phyloP scores from a whole-genome alignment of 2,888 invertebrate genomes.

The Spisula subtruncata region DNA sequence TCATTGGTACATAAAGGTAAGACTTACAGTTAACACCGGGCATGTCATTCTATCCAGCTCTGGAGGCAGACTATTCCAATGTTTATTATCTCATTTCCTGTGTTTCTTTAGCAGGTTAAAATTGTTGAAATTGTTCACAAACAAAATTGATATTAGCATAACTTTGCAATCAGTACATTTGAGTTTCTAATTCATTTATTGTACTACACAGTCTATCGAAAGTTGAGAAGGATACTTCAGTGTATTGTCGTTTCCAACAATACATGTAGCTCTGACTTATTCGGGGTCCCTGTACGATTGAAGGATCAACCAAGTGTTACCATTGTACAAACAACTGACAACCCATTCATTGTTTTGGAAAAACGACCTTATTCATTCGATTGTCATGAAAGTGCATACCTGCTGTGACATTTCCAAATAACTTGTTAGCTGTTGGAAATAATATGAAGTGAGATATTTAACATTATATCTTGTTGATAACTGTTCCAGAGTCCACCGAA shows the following conservation, averaged over 20 bases:
- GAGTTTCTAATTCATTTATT: too few relatives aligned
- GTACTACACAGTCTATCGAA: too few relatives aligned
- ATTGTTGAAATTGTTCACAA: too few relatives aligned
- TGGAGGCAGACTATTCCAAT: not conserved
- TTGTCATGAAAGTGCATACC: not conserved
- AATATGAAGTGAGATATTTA: not conserved
- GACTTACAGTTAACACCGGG: not conserved
- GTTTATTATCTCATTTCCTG: too few relatives aligned
- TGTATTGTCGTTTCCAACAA: too few relatives aligned
- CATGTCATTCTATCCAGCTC: not conserved
- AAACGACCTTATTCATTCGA: not conserved
- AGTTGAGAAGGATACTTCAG: too few relatives aligned
- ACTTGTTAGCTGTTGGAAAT: not conserved
- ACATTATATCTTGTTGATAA: not conserved
- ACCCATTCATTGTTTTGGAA: not conserved
- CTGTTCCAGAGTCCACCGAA: constrained; percentile 29
- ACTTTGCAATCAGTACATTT: too few relatives aligned
- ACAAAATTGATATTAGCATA: too few relatives aligned
- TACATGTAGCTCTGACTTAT: too few relatives aligned
- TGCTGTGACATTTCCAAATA: not conserved
- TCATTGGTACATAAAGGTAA: not conserved
- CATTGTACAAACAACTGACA: not conserved
- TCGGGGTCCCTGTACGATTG: too few relatives aligned
- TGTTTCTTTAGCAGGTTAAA: too few relatives aligned
- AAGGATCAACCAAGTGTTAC: too few relatives aligned